Evolutionary conservation across 2,888 invertebrate species (phyloP).

Genomic region (Drosophila melanosoma): DNA sequence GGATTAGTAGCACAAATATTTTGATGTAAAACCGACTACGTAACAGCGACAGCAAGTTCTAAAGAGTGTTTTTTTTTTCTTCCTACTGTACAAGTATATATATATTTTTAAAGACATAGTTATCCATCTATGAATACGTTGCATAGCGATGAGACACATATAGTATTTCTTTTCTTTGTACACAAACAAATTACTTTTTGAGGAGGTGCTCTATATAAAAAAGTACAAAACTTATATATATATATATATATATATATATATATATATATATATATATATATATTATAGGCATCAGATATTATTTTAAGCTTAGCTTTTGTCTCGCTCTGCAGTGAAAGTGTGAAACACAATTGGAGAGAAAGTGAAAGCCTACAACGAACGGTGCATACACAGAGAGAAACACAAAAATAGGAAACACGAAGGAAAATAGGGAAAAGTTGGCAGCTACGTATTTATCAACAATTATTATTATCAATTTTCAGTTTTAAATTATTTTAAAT

Average conservation of each 20-base stretch:
- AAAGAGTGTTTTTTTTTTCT: slow-evolving; percentile 3
- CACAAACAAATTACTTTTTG: slow-evolving; percentile 31
- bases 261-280: slow-evolving; percentile 6
- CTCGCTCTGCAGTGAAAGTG: slow-evolving; percentile 5
- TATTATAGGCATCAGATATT: slow-evolving; percentile 11
- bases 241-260: not conserved
- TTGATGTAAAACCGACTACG: slow-evolving; percentile 26
- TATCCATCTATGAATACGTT: slow-evolving; percentile 32
- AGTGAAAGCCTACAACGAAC: slow-evolving; percentile 3
- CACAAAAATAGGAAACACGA: not conserved
- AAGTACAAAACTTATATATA: not conserved
- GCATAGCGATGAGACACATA: slow-evolving; percentile 40
- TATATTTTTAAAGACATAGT: slow-evolving; percentile 35
- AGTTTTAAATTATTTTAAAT: not conserved
- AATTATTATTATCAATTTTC: not conserved
- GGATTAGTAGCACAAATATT: slow-evolving; percentile 29
- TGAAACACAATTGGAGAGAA: slow-evolving; percentile 12
- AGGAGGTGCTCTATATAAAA: slow-evolving; percentile 10
- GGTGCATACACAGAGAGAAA: not conserved
- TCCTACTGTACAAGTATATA: slow-evolving; percentile 15
- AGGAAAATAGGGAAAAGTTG: not conserved
- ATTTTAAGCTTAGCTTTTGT: slow-evolving; percentile 6
- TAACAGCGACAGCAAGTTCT: slow-evolving; percentile 23
- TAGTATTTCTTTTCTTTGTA: slow-evolving; percentile 22
- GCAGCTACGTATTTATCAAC: not conserved